phyloP scores from a whole-genome alignment of 2,113 vertebrate genomes.

The Stomatorhinus ivindoensis region DNA sequence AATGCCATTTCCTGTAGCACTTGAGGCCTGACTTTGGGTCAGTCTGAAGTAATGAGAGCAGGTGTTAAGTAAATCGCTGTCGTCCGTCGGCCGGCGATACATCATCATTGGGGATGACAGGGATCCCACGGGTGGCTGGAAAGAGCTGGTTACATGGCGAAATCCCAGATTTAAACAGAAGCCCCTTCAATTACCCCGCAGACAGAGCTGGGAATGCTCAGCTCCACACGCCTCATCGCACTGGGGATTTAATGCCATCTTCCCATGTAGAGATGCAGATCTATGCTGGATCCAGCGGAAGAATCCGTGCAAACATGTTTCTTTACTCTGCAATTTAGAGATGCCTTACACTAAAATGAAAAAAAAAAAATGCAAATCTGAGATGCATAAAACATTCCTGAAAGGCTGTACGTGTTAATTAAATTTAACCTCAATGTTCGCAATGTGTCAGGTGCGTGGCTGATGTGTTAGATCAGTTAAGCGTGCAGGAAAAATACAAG shows the following conservation, averaged over 20 bases:
- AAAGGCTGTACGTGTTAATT: not conserved
- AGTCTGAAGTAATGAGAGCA: conserved; percentile 11
- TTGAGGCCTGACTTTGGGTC: conserved; percentile 3
- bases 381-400: not conserved
- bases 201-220: not conserved
- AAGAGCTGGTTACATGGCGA: not conserved
- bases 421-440: not conserved
- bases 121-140: not conserved
- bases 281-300: not conserved
- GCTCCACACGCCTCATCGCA: not conserved
- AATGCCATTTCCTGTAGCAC: not conserved
- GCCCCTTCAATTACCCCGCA: not conserved
- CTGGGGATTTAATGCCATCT: not conserved
- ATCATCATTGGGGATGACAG: conserved; percentile 6
- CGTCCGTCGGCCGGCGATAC: not conserved
- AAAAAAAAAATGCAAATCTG: not conserved
- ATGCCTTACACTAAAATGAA: not conserved
- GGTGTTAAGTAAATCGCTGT: conserved; percentile 5
- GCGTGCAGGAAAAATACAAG: not conserved
- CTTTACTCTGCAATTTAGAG: not conserved
- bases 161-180: not conserved
- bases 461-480: not conserved
- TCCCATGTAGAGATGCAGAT: not conserved
- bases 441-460: not conserved
- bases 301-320: not conserved